Evolutionary conservation across 2,888 invertebrate genomes (phyloP), one percentile per base, ranked within the genome.

Genomic region (Yponomeuta malinellus): DNA sequence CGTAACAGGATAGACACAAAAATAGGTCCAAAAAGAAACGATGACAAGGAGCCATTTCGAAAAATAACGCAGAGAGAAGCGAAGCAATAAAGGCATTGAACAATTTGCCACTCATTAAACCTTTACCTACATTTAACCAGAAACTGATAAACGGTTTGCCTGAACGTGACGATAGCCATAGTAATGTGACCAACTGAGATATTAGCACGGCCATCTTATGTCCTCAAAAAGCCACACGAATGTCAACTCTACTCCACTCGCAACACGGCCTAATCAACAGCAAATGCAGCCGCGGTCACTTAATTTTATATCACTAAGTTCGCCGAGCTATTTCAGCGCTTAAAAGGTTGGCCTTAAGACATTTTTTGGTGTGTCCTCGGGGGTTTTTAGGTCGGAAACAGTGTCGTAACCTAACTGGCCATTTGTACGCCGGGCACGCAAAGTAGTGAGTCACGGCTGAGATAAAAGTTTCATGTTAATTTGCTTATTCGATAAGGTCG

Each of bases 61-160:
- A 33, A 52, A 52, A 52, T 52, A 12, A 52, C 2, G 10, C 52
- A 52, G 6, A 52, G 12, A 10, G 12, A 52, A 52, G 52, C 52
- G 52, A 59, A 15, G 15, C 6, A 59, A 59, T 59, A 59, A 15
- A 59, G 43, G 52, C 52, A 59, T 59, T 5, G 52, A 59, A 59
- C 52, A 59, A 59, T 59, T 12, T 59, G 52, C 52, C 52, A 15
- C 52, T 59, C 15, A 59, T 59, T 59, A 59, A 59, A 59, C 52
- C 52, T 59, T 59, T 59, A 59, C 52, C 52, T 59, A 59, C 52
- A 59, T 59, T 59, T 59, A 59, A 59, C 52, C 52, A 59, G 52
- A 59, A 59, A 59, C 52, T 59, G 52, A 59, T 59, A 59, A 59
- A 59, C 15, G 52, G 52, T 59, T 59, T 59, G 52, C 52, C 52